Base-by-base conservation (phyloP, 2,888 invertebrate species). In the Tetropium fuscum region DNA sequence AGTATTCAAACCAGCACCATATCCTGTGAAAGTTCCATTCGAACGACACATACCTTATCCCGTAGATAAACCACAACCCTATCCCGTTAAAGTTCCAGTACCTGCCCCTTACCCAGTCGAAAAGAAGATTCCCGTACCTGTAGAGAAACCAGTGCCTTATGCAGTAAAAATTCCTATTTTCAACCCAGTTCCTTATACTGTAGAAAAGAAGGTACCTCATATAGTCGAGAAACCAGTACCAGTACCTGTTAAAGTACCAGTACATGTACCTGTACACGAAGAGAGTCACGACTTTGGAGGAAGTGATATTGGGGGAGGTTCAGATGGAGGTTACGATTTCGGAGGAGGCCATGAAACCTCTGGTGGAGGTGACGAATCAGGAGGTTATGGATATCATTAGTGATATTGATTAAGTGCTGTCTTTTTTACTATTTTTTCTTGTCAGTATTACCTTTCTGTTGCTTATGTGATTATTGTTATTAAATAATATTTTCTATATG, bases 11-110 rank as follows among this genome's bases (percentile, higher is more conserved):
- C 83, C 84, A 45, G 88, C 89, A 38, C 90, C 89, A 36, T 88
- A 88, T 77, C 90, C 90, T 49, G 90, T 91, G 1, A 89, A 90
- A 78, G 87, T 90, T 38, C 85, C 82, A 43, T 84, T 87, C 25
- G 88, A 91, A 40, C 85, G 88, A 74, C 92, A 88, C 34, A 85
- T 91, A 3, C 90, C 90, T 4, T 89, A 90, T 10, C 89, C 90
- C 62, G 91, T 93, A 1, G 91, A 91, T 63, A 92, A 92, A 77
- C 91, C 89, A 30, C 90, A 92, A 66, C 93, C 93, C 19, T 88
- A 88, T 71, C 86, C 85, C 44, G 91, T 93, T 3, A 91, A 92
- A 76, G 90, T 91, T 18, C 90, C 87, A 6, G 87, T 88, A 27
- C 90, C 91, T 10, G 87, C 85, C 5, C 91, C 90, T 16, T 91